phyloP scores from a whole-genome alignment of 1,140 invertebrate species.

The Panagrolaimus sp. region DNA sequence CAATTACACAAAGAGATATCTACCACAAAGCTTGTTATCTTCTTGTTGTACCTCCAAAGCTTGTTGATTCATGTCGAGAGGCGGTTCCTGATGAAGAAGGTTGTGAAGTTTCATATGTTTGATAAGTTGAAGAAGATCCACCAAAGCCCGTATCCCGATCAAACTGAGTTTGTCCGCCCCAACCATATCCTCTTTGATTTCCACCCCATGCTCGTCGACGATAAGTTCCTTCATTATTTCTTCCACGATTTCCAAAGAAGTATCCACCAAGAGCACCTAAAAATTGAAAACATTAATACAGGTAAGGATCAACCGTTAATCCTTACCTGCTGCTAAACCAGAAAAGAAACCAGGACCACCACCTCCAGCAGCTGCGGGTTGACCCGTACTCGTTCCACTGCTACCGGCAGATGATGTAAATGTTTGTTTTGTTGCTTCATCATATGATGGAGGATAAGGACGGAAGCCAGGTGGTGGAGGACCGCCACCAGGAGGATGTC shows the following conservation, averaged over 20 bases:
- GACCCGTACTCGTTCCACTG: constrained; percentile 28
- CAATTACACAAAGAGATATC: background rate
- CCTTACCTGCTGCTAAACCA: constrained; percentile 26
- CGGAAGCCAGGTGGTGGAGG: constrained; percentile 21
- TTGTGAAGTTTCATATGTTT: no score
- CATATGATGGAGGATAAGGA: constrained; percentile 17
- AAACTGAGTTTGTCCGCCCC: background rate
- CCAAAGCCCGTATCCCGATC: background rate
- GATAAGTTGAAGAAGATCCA: background rate
- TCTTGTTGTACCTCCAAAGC: background rate
- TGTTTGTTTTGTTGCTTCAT: constrained; percentile 19
- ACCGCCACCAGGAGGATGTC: constrained; percentile 7
- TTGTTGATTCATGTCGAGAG: background rate
- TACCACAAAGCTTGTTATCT: background rate
- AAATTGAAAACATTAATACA: no score
- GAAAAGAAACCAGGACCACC: constrained; percentile 21
- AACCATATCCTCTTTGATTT: background rate
- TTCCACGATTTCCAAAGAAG: constrained; percentile 28
- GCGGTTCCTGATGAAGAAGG: background rate
- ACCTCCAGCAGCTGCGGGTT: constrained; percentile 1
- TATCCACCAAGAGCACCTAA: constrained; percentile 46
- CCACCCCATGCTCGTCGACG: background rate
- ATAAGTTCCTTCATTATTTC: constrained; percentile 1
- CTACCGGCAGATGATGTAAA: background rate
- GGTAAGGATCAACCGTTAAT: no score